Base-by-base conservation (phyloP, 2,797 vertebrate species). In the Nannoperca australis region DNA sequence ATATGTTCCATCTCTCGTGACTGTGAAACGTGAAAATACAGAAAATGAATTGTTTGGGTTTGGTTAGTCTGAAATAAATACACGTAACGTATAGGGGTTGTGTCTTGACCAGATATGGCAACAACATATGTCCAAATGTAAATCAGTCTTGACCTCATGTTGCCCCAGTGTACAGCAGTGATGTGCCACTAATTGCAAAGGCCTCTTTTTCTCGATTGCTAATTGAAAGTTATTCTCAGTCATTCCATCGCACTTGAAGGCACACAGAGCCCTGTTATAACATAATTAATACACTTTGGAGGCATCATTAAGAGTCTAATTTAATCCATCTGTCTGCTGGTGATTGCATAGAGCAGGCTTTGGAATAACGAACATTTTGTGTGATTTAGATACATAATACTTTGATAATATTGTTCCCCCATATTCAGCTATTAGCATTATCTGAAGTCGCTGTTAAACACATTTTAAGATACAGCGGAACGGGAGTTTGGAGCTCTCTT, bases 221-320 rank as follows among this genome's bases (percentile, higher is more conserved):
- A 75, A 89, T 75, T 82, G 73, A 78, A 73, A 85, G 47, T 63
- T 78, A 51, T 49, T 79, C 51, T 70, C 78, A 40, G 54, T 75
- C 54, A 80, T 76, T 84, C 53, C 59, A 44, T 53, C 65, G 61
- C 66, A 83, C 79, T 88, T 67, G 51, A 81, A 78, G 76, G 56
- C 78, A 49, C 84, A 76, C 66, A 78, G 68, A 76, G 78, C 74
- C 74, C 83, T 51, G 53, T 79, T 85, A 65, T 71, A 74, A 72
- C 59, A 79, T 88, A 86, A 88, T 87, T 79, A 86, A 90, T 78
- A 74, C 78, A 81, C 54, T 3, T 78, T 60, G 66, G 75, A 86
- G 82, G 80, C 80, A 78, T 89, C 74, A 82, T 88, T 85, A 83
- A 58, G 47, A 78, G 79, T 81, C 68, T 85, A 80, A 88, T 88